These are phyloP conservation scores for Balaeniceps rex DNA, from an alignment of 2,113 vertebrate genomes.

Conservation along the genomic window DNA sequence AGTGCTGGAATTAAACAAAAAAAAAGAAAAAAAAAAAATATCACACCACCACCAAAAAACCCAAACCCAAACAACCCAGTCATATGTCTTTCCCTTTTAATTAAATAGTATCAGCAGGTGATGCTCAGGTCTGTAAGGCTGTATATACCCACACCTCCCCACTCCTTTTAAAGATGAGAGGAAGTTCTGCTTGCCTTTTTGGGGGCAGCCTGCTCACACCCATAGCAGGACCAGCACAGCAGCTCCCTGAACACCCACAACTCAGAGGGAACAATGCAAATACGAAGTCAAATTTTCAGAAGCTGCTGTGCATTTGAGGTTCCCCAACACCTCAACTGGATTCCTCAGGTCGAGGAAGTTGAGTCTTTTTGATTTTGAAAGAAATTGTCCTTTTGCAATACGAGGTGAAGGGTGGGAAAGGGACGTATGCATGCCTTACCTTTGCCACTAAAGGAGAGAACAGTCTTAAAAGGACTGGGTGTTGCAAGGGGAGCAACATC, in stretches of 20 bases:
- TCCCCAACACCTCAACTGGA: not conserved
- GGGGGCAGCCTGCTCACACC: not conserved
- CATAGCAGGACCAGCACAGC: not conserved
- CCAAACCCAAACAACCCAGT: not conserved
- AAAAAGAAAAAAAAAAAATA: not conserved
- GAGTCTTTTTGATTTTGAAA: not conserved
- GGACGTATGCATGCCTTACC: fast-evolving
- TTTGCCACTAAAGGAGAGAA: not conserved
- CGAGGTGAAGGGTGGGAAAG: not conserved
- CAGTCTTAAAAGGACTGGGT: not conserved
- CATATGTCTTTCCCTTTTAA: not conserved
- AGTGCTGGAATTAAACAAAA: not conserved
- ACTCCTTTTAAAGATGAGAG: not conserved
- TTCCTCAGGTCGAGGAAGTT: not conserved
- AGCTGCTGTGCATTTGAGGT: not conserved
- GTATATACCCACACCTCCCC: too few relatives aligned
- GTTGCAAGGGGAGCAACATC: not conserved
- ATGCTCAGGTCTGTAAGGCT: not conserved
- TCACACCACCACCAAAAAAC: too few relatives aligned
- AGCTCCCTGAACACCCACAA: not conserved
- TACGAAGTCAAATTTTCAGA: not conserved
- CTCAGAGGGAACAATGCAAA: not conserved
- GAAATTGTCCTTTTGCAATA: not conserved
- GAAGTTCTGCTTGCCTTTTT: not conserved
- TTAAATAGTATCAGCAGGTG: not conserved